Percentiles rank a stretch among this genome's conserved stretches.
Conservation (phyloP, 2,888 invertebrate species). For the Drosophila trichaetosa region DNA sequence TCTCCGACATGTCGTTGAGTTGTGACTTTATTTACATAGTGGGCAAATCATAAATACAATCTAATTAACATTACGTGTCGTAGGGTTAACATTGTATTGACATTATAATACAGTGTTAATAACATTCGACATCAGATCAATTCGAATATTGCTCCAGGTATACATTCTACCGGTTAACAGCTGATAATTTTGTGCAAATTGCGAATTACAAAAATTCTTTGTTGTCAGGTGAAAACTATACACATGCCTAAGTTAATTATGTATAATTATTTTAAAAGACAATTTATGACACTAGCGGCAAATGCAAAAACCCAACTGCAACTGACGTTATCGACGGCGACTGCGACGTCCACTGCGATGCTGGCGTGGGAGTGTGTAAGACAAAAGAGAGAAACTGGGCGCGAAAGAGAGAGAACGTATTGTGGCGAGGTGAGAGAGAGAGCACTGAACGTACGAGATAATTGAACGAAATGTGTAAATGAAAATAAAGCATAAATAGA, state of each 20-base stretch:
- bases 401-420: background rate
- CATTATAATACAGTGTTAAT: background rate
- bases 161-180: background rate
- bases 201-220: background rate
- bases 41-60: background rate
- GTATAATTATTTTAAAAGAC: conserved; percentile 42
- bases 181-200: conserved; percentile 2
- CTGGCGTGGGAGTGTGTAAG: conserved; percentile 30
- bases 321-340: background rate
- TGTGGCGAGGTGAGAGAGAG: conserved; percentile 9
- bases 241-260: conserved; percentile 33
- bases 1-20: background rate
- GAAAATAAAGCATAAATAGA: conserved; percentile 71
- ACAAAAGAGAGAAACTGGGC: background rate
- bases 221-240: conserved; percentile 27
- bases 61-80: background rate
- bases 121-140: background rate
- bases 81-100: background rate
- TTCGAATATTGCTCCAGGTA: background rate
- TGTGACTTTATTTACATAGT: background rate
- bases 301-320: conserved; percentile 15
- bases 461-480: conserved; percentile 51
- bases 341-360: conserved; percentile 6
- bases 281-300: conserved; percentile 26
- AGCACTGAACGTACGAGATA: conserved; percentile 37